These are phyloP conservation scores for Martes flavigula DNA, from an alignment of 2,797 vertebrate species.

Conservation along the genomic window DNA sequence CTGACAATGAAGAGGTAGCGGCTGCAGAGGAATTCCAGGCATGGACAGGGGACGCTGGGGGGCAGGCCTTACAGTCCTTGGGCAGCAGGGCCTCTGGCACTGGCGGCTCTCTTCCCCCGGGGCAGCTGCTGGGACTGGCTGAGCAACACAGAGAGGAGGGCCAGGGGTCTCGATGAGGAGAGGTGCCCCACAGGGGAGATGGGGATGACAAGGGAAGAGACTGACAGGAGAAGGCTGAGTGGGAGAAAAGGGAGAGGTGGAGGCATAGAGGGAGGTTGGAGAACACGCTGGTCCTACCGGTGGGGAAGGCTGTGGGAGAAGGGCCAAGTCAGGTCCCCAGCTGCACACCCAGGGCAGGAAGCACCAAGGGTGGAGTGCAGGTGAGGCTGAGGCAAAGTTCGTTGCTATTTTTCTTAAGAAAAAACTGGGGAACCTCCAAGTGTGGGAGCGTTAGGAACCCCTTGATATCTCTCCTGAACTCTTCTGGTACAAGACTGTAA, in stretches of 20 bases:
- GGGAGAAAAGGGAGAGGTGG: neutral
- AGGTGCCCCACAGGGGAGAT: neutral
- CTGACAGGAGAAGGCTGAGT: neutral
- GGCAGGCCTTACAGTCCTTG: neutral
- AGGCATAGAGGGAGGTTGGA: neutral
- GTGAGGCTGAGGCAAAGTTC: neutral
- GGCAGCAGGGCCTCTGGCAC: neutral
- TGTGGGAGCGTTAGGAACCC: neutral
- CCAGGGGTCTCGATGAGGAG: neutral
- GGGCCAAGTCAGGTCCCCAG: neutral
- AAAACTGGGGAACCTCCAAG: neutral
- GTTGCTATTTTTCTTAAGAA: neutral
- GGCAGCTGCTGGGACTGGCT: neutral
- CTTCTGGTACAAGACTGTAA: neutral
- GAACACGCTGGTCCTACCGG: neutral
- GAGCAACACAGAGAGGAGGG: neutral
- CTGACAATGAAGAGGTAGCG: neutral
- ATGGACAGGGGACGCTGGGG: neutral
- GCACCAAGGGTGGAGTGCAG: no score
- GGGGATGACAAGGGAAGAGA: neutral
- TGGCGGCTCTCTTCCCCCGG: neutral
- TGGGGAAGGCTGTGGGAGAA: neutral
- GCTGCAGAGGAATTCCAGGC: neutral
- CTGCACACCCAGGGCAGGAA: neutral
- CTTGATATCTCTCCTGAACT: neutral